These are phyloP conservation scores for Leucophenga varia DNA, from an alignment of 1,140 invertebrate genomes.

Conservation along the genomic window DNA sequence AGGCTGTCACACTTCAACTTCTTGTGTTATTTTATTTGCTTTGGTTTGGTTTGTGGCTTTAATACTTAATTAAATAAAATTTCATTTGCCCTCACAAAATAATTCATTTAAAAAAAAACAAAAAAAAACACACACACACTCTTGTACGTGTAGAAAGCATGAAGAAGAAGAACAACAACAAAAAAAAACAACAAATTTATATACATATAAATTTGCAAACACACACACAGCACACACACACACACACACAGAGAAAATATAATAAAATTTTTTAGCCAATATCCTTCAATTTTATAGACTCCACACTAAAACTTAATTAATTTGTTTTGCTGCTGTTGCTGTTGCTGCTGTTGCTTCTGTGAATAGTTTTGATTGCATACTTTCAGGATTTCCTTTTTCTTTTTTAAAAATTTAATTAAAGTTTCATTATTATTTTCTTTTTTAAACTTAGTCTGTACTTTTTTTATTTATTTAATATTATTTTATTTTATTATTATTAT, in stretches of 20 bases:
- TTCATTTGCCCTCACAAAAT: conserved; percentile 2
- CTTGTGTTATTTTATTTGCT: conserved; percentile 2
- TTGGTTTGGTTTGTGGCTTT: conserved; percentile 12
- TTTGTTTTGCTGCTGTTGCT: no score
- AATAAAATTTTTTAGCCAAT: no score
- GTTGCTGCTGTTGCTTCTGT: no score
- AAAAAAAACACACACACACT: not conserved
- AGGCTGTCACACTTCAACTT: not conserved
- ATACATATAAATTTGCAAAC: conserved; percentile 15
- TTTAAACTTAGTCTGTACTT: not conserved
- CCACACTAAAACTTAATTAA: no score
- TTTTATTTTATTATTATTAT: conserved; percentile 1
- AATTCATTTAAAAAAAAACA: conserved; percentile 26
- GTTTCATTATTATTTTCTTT: no score
- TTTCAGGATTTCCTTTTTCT: no score
- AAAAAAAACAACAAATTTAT: conserved; percentile 16
- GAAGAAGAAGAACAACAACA: not conserved
- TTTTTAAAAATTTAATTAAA: no score
- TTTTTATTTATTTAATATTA: conserved; percentile 12
- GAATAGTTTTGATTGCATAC: no score
- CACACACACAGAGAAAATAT: not conserved
- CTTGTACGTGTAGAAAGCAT: no score
- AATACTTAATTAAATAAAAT: no score
- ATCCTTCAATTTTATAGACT: no score
- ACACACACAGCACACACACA: not conserved